Conservation (phyloP, 1,140 invertebrate genomes). For the Drepana arcuata region DNA sequence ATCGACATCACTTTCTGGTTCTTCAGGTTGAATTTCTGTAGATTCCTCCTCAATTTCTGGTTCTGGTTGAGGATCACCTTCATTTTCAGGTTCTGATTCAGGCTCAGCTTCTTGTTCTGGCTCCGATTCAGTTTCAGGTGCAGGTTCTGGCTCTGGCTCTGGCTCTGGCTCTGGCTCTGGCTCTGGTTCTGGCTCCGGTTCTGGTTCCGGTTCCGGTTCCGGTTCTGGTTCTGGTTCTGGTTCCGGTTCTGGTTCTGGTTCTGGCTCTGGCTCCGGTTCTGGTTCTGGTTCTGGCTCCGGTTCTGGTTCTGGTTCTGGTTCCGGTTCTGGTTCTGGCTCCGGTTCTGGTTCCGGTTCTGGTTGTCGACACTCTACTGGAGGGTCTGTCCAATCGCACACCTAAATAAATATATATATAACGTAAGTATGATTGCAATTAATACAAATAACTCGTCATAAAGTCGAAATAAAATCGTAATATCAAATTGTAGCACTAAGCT, state of each 20-base stretch:
- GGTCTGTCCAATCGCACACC: constrained; percentile 45
- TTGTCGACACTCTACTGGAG: constrained; percentile 31
- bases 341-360: constrained; percentile 26
- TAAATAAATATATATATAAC: too few species aligned
- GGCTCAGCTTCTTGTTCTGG: constrained; percentile 8
- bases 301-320: constrained; percentile 27
- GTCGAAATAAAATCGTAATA: too few species aligned
- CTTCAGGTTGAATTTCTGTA: constrained; percentile 4
- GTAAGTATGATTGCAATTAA: too few species aligned
- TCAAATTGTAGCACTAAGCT: too few species aligned
- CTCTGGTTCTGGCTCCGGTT: constrained; percentile 18
- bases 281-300: constrained; percentile 24
- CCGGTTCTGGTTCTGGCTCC: constrained; percentile 26
- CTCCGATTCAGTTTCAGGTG: constrained; percentile 11
- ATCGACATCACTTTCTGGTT: constrained; percentile 1
- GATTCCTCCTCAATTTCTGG: constrained; percentile 3
- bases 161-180: constrained; percentile 10
- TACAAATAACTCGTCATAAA: too few species aligned
- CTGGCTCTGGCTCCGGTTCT: constrained; percentile 18
- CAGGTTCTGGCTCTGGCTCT: constrained; percentile 16
- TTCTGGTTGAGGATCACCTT: constrained; percentile 7
- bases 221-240: too few species aligned
- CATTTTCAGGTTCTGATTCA: constrained; percentile 5
- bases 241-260: constrained; percentile 18
- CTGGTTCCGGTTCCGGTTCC: too few species aligned